These are phyloP conservation scores for Sweltsa coloradensis DNA, from an alignment of 1,140 invertebrate genomes.

Conservation along the genomic window DNA sequence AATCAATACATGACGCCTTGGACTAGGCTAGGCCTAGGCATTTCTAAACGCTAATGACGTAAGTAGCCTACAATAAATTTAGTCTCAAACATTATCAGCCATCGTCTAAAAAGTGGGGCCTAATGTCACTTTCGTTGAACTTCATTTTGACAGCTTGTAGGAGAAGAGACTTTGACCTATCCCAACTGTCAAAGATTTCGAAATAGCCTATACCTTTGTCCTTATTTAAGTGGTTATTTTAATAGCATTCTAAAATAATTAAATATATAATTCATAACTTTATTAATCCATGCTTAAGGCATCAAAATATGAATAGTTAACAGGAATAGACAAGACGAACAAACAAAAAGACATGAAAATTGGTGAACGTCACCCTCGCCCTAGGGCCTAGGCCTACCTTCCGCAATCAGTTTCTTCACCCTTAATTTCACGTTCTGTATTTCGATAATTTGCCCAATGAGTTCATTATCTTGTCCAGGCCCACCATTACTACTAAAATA, in stretches of 20 bases:
- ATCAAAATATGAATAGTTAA: neutral
- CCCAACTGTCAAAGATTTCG: no score
- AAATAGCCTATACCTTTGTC: no score
- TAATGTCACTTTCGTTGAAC: no score
- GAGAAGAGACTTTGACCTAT: no score
- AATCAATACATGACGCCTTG: no score
- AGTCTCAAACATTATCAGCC: no score
- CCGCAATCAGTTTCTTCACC: conserved; percentile 82
- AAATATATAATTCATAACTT: neutral
- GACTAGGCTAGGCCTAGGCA: no score
- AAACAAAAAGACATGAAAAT: neutral
- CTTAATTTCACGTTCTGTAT: conserved; percentile 77
- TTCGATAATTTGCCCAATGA: conserved; percentile 82
- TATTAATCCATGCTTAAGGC: neutral
- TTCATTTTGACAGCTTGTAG: no score
- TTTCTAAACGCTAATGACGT: no score
- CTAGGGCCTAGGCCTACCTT: conserved; percentile 48
- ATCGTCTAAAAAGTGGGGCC: no score
- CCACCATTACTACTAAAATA: conserved; percentile 55
- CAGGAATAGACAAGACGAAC: neutral
- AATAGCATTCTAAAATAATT: neutral
- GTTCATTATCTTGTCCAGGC: conserved; percentile 62
- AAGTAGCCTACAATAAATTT: no score
- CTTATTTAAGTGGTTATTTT: no score
- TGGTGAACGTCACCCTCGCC: neutral